phyloP scores from a whole-genome alignment of 2,888 invertebrate genomes.

The Nematopogon swammerdamellus region DNA sequence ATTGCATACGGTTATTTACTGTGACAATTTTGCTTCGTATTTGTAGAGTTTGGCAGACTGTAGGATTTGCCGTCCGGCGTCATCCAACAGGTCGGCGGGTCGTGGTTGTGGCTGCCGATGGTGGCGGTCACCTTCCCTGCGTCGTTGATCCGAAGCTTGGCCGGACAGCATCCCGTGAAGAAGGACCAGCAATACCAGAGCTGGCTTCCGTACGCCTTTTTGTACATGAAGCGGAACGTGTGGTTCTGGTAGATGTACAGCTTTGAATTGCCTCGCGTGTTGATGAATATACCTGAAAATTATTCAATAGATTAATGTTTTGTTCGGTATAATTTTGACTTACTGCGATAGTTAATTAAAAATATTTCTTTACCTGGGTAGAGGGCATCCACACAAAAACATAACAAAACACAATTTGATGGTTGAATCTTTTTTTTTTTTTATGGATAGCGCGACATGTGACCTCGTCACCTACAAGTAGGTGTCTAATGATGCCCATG shows the following conservation, averaged over 20 bases:
- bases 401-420: too few species aligned
- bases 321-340: too few species aligned
- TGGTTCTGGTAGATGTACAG: constrained; percentile 49
- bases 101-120: constrained; percentile 47
- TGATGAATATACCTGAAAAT: constrained; percentile 49
- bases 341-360: too few species aligned
- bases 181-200: constrained; percentile 52
- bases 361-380: too few species aligned
- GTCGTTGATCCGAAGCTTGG: constrained; percentile 43
- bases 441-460: too few species aligned
- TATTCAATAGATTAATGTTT: neutral
- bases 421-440: too few species aligned
- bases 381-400: too few species aligned
- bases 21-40: too few species aligned
- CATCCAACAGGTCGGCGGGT: constrained; percentile 51
- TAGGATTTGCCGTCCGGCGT: constrained; percentile 49
- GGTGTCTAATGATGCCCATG: too few species aligned
- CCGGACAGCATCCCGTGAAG: constrained; percentile 48
- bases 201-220: constrained; percentile 50
- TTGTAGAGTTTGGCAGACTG: constrained; percentile 24
- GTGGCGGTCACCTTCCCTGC: constrained; percentile 43
- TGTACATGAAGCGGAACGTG: constrained; percentile 51
- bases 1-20: too few species aligned
- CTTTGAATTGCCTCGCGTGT: constrained; percentile 48
- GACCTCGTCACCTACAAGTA: too few species aligned